Conservation (phyloP, 2,888 invertebrate species). For the Tuberolachnus salignus region DNA sequence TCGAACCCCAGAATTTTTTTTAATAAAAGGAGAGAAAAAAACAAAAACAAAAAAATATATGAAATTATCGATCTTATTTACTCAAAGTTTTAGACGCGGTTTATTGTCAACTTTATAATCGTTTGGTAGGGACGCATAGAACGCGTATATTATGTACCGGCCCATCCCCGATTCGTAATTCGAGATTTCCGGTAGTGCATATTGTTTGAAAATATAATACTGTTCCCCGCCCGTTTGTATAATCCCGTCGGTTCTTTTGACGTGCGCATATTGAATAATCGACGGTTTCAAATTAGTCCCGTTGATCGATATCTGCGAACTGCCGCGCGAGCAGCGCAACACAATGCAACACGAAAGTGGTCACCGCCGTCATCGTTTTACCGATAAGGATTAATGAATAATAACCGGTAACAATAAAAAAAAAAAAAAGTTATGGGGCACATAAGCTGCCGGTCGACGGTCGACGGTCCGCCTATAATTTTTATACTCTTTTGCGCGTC, state of each 20-base stretch:
- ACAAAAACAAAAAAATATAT: too few species aligned
- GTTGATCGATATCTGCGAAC: slow-evolving; percentile 13
- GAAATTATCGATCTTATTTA: too few species aligned
- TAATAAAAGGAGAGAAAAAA: too few species aligned
- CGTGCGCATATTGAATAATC: background rate
- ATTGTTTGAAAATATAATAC: too few species aligned
- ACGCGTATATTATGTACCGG: too few species aligned
- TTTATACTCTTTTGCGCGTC: slow-evolving; percentile 14
- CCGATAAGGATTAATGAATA: slow-evolving; percentile 7
- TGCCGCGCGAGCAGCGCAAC: background rate
- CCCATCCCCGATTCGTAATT: too few species aligned
- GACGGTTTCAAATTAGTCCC: slow-evolving; percentile 29
- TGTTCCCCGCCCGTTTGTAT: background rate
- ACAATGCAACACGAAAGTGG: background rate
- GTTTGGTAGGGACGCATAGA: too few species aligned
- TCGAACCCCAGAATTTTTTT: too few species aligned
- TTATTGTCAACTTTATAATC: too few species aligned
- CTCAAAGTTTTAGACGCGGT: too few species aligned
- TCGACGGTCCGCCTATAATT: background rate
- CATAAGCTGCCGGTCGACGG: background rate
- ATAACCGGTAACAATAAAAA: background rate
- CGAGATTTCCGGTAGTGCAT: background rate
- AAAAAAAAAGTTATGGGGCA: slow-evolving; percentile 32
- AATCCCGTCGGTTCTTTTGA: background rate
- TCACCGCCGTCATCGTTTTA: slow-evolving; percentile 1